Percentiles rank a stretch among this genome's conserved stretches.
These are phyloP conservation scores for Deroplatys truncata DNA, from an alignment of 2,888 invertebrate genomes.

Conservation along the genomic window DNA sequence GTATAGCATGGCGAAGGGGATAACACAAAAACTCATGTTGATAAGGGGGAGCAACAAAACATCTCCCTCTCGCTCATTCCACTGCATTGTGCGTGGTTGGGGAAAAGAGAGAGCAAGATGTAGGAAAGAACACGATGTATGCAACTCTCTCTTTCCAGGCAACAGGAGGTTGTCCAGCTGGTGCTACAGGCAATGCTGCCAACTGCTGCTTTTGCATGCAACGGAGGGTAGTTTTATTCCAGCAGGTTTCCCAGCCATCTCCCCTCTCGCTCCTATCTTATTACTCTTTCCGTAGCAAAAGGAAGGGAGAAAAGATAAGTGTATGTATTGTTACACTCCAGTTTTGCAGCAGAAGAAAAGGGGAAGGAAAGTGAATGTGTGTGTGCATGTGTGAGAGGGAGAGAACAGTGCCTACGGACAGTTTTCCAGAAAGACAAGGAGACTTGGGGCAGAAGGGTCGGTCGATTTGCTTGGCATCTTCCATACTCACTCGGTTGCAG, in stretches of 20 bases:
- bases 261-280: not conserved
- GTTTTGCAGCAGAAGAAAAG: not conserved
- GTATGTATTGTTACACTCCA: not conserved
- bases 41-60: not conserved
- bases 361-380: not conserved
- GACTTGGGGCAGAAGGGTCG: not conserved
- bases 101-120: not conserved
- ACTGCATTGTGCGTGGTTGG: not conserved
- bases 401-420: not conserved
- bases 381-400: not conserved
- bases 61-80: not conserved
- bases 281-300: not conserved
- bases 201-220: not conserved
- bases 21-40: not conserved
- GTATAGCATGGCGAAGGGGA: not conserved
- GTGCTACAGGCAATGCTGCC: slow-evolving; percentile 6
- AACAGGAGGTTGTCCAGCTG: not conserved
- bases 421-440: not conserved
- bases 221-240: not conserved
- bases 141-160: not conserved
- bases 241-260: not conserved
- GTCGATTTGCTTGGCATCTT: not conserved
- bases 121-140: not conserved
- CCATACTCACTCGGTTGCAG: not conserved
- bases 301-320: not conserved